Base-by-base conservation (phyloP, 2,888 invertebrate species). In the Deilephila porcellus region DNA sequence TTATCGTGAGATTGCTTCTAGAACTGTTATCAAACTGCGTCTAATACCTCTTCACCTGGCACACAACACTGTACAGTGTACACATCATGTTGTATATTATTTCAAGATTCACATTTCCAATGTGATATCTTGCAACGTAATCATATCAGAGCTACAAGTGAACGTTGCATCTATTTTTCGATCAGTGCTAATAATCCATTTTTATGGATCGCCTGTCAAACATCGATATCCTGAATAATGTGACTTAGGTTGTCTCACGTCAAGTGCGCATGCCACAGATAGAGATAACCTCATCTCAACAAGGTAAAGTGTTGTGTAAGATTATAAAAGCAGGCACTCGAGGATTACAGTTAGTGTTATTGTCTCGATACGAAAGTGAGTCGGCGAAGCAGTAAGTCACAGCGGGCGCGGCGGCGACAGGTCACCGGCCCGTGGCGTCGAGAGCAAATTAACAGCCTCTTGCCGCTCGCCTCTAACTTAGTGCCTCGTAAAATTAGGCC, bases 401-500 rank as follows among this genome's bases (percentile, higher is more conserved):
- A 88, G 90, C 91, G 92, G 93, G 93, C 89, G 93, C 88, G 93
- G 92, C 89, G 93, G 89, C 89, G 94, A 93, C 93, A 91, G 90
- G 86, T 84, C 88, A 90, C 90, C 85, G 88, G 88, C 87, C 67
- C 67, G 67, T 67, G 52, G 67, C 67, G 67, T 67, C 67, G 67
- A 52, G 89, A 88, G 88, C 92, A 93, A 94, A 93, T 94, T 94
- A 94, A 93, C 94, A 93, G 90, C 85, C 90, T 90, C 87, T 92
- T 90, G 90, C 90, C 91, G 87, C 91, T 91, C 90, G 89, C 88
- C 89, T 90, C 90, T 91, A 91, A 93, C 91, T 93, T 93, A 93
- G 91, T 91, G 89, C 92, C 93, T 94, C 94, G 90, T 93, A 93
- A 94, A 93, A 94, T 93, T 93, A 93, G 92, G 88, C 91, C 86